These are phyloP conservation scores for Scelioninae gen. 1 DNA, from an alignment of 2,888 invertebrate species.

Conservation along the genomic window DNA sequence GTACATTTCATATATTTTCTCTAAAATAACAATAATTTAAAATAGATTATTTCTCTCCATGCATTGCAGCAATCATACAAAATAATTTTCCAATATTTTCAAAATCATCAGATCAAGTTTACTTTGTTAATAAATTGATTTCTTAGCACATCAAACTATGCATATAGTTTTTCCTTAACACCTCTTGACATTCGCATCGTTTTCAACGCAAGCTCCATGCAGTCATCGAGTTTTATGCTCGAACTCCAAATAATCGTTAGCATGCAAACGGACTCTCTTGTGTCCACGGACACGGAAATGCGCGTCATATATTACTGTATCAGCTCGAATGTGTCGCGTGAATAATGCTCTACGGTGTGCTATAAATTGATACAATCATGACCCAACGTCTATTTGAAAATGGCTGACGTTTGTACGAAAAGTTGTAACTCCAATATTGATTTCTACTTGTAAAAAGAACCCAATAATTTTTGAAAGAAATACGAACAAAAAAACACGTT, in stretches of 20 bases:
- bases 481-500: no score
- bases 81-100: no score
- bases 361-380: conserved; percentile 66
- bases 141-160: conserved; percentile 13
- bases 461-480: no score
- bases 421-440: background rate
- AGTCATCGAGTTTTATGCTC: conserved; percentile 45
- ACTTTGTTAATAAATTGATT: background rate
- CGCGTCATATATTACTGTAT: conserved; percentile 64
- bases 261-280: conserved; percentile 61
- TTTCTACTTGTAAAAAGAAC: background rate
- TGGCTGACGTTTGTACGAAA: conserved; percentile 27
- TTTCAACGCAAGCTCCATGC: conserved; percentile 25
- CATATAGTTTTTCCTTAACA: conserved; percentile 48
- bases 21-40: no score
- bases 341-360: conserved; percentile 54
- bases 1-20: no score
- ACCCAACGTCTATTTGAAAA: conserved; percentile 52
- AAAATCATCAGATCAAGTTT: no score
- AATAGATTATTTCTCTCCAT: no score
- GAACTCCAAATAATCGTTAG: conserved; percentile 67
- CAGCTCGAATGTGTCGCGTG: conserved; percentile 56
- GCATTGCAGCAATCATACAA: no score
- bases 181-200: conserved; percentile 41
- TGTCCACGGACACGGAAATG: conserved; percentile 60